phyloP scores from a whole-genome alignment of 2,888 invertebrate species.

The Elaeidobius kamerunicus region DNA sequence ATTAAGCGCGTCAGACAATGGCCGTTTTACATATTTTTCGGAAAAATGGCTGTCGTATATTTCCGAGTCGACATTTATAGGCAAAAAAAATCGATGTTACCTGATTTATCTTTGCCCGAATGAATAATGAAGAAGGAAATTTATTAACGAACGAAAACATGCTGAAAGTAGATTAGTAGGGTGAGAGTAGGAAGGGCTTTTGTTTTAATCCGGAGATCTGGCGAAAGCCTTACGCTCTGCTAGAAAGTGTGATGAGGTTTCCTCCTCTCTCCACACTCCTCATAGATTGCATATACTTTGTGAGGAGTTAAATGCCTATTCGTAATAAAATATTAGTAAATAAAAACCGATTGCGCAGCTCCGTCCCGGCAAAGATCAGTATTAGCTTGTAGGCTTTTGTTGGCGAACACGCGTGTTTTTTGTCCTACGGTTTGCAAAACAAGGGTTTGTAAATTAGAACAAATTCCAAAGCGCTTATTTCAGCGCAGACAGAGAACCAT shows the following conservation, averaged over 20 bases:
- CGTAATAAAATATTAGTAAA: no score
- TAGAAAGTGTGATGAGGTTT: no score
- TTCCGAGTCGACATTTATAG: background rate
- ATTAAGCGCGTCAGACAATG: conserved; percentile 28
- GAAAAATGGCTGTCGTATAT: conserved; percentile 11
- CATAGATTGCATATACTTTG: no score
- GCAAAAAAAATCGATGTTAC: background rate
- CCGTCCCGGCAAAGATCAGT: conserved; percentile 3
- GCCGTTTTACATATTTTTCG: conserved; percentile 24
- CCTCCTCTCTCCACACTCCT: no score
- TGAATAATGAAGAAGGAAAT: no score
- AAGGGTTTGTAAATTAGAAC: conserved; percentile 23
- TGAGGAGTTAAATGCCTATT: no score
- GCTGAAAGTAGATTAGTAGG: no score
- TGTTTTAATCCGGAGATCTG: background rate
- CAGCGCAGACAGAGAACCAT: conserved; percentile 12
- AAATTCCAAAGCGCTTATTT: conserved; percentile 25
- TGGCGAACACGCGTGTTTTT: conserved; percentile 18
- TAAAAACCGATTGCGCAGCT: background rate
- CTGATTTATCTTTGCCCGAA: no score
- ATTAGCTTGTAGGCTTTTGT: conserved; percentile 15
- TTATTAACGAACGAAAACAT: no score
- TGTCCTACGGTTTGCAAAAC: conserved; percentile 23
- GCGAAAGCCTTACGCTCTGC: background rate
- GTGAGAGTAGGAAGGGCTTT: no score